phyloP scores from a whole-genome alignment of 2,888 invertebrate genomes.

The Scaptomyza polygonia region DNA sequence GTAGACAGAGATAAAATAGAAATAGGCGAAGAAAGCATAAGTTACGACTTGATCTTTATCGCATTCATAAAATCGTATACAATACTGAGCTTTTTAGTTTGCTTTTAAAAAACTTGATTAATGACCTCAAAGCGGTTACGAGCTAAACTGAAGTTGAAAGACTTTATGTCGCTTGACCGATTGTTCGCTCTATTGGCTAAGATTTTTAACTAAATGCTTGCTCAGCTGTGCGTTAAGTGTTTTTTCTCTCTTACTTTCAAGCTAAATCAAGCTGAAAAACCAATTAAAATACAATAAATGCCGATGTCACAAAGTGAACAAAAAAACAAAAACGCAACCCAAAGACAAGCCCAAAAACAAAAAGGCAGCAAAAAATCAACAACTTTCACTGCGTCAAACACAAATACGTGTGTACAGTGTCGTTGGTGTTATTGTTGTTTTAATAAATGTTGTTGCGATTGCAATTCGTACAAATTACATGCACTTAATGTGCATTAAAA shows the following conservation, averaged over 20 bases:
- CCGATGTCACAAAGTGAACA: constrained; percentile 37
- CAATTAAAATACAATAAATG: constrained; percentile 65
- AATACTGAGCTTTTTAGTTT: constrained; percentile 30
- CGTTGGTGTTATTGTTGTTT: constrained; percentile 25
- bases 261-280: constrained; percentile 63
- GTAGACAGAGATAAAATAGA: constrained; percentile 45
- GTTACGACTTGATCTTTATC: constrained; percentile 62
- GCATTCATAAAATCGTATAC: constrained; percentile 23
- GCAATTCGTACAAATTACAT: constrained; percentile 65
- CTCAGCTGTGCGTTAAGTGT: constrained; percentile 47
- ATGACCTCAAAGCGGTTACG: constrained; percentile 21
- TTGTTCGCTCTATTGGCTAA: constrained; percentile 44
- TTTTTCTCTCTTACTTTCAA: constrained; percentile 22
- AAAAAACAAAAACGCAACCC: constrained; percentile 11
- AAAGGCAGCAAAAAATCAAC: constrained; percentile 30
- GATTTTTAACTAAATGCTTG: constrained; percentile 38
- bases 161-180: constrained; percentile 25
- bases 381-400: constrained; percentile 68
- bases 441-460: constrained; percentile 22
- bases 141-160: constrained; percentile 17
- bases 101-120: constrained; percentile 39
- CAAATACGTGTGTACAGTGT: constrained; percentile 15
- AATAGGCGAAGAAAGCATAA: constrained; percentile 65
- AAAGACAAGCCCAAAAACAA: constrained; percentile 53
- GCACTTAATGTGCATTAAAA: constrained; percentile 67